Percentiles rank a stretch among this genome's conserved stretches.
These are phyloP conservation scores for Macaria liturata DNA, from an alignment of 2,888 invertebrate genomes.

Conservation along the genomic window DNA sequence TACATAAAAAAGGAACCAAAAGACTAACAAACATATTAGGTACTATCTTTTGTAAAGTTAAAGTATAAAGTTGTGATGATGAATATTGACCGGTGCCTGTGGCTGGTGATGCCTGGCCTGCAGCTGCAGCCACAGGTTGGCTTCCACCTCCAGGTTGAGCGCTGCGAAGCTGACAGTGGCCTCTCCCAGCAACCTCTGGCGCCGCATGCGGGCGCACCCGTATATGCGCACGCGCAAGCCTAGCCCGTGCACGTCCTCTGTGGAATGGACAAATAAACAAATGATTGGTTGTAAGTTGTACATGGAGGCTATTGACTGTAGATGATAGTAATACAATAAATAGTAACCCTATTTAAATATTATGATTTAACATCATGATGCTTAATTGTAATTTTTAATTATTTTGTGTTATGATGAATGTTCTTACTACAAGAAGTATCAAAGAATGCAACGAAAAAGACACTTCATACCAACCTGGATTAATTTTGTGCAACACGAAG, in stretches of 20 bases:
- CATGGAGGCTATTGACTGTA: too few species aligned
- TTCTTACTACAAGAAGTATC: too few species aligned
- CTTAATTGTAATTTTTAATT: too few species aligned
- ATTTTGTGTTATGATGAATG: too few species aligned
- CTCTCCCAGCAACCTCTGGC: conserved; percentile 96
- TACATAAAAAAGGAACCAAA: too few species aligned
- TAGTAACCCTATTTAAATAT: too few species aligned
- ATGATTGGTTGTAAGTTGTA: too few species aligned
- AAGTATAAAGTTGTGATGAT: background rate
- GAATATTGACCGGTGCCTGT: conserved; percentile 51
- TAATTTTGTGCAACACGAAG: conserved; percentile 94
- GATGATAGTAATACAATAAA: too few species aligned
- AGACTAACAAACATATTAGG: too few species aligned
- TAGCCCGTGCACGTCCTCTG: conserved; percentile 96
- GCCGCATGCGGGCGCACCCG: conserved; percentile 95
- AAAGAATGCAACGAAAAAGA: too few species aligned
- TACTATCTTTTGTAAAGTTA: background rate
- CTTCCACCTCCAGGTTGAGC: conserved; percentile 94
- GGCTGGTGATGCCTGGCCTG: conserved; percentile 85
- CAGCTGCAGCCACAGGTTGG: conserved; percentile 94
- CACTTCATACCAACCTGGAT: too few species aligned
- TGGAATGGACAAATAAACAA: conserved; percentile 29
- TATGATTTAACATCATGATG: too few species aligned
- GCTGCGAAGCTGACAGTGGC: conserved; percentile 94
- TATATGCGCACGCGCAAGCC: conserved; percentile 95